A percentile compares a stretch with the other conserved stretches of the same genome.
These are phyloP conservation scores for Phymatocera aterrima DNA, from an alignment of 2,888 invertebrate genomes.

Conservation along the genomic window DNA sequence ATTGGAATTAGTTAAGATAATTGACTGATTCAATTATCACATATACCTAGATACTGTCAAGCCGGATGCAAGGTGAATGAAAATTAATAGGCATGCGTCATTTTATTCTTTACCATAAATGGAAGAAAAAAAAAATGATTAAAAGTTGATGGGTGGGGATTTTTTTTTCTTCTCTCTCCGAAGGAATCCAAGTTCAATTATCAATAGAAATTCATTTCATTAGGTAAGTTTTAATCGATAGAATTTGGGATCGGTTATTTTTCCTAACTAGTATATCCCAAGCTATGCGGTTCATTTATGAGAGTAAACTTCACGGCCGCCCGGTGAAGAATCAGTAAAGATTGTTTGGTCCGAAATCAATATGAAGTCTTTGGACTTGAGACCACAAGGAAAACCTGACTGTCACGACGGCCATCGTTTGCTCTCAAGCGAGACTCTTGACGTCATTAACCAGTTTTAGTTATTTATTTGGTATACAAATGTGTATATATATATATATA, in stretches of 20 bases:
- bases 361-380: conserved; percentile 4
- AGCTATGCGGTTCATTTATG: neutral
- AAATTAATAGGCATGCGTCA: no score
- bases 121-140: no score
- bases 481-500: no score
- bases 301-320: conserved; percentile 28
- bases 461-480: no score
- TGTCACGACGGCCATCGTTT: neutral
- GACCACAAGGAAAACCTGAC: neutral
- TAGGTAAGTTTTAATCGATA: neutral
- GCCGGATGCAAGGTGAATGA: no score
- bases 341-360: conserved; percentile 2
- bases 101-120: no score
- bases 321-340: conserved; percentile 28
- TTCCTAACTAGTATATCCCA: neutral
- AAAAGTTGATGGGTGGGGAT: no score
- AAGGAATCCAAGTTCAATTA: neutral
- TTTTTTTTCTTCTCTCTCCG: no score
- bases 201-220: neutral
- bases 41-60: no score
- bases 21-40: neutral
- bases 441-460: conserved; percentile 32
- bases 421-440: conserved; percentile 29
- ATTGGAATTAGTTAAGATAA: neutral
- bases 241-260: neutral